These are phyloP conservation scores for Sebastes iracundus DNA, from an alignment of 2,797 vertebrate genomes.

Conservation along the genomic window DNA sequence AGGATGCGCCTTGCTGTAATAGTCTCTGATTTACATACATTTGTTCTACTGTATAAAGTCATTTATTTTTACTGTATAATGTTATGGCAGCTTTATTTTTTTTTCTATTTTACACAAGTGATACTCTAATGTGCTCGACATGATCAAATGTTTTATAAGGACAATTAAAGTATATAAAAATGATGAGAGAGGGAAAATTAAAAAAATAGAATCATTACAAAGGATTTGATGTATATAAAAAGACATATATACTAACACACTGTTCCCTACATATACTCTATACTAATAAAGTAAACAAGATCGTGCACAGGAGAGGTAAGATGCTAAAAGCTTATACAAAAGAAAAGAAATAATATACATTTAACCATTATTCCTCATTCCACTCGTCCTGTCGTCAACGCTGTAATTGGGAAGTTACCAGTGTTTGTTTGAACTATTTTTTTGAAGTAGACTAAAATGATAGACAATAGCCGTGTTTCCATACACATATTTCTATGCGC, in stretches of 20 bases:
- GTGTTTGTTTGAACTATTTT: neutral
- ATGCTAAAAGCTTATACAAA: neutral
- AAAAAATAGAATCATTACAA: neutral
- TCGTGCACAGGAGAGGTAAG: neutral
- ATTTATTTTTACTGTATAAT: neutral
- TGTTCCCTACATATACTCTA: neutral
- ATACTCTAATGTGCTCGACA: neutral
- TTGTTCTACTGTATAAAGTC: neutral
- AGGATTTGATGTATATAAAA: neutral
- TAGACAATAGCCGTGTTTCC: neutral
- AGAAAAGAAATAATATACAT: neutral
- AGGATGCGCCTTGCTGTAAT: neutral
- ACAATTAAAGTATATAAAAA: no score
- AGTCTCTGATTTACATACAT: neutral
- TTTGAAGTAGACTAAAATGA: neutral
- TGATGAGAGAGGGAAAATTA: no score
- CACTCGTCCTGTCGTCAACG: neutral
- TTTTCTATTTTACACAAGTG: neutral
- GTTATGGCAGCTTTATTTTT: neutral
- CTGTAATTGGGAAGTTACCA: neutral
- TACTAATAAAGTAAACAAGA: neutral
- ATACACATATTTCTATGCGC: no score
- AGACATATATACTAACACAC: no score
- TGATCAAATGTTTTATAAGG: neutral
- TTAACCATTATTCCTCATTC: neutral